Conservation (phyloP, 1,140 invertebrate species). For the Plodia interpunctella region DNA sequence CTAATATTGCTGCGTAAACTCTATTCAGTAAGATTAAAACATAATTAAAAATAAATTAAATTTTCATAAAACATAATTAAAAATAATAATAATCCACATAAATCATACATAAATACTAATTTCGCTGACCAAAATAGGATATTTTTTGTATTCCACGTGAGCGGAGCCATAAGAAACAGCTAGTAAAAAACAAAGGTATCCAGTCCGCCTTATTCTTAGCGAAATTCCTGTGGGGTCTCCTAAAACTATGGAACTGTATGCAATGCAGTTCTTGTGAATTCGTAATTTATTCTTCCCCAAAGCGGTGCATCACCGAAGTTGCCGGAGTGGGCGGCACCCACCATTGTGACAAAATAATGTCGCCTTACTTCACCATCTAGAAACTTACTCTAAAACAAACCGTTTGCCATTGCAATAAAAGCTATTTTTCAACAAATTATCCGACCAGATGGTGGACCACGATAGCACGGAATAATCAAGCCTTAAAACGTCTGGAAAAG, state of each 20-base stretch:
- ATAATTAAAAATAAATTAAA: no score
- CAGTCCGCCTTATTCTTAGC: no score
- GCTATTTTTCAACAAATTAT: slow-evolving; percentile 30
- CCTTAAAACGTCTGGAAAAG: slow-evolving; percentile 74
- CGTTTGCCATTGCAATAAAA: slow-evolving; percentile 38
- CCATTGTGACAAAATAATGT: slow-evolving; percentile 76
- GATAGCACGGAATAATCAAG: slow-evolving; percentile 76
- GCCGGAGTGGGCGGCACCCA: slow-evolving; percentile 63
- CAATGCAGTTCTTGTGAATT: slow-evolving; percentile 41
- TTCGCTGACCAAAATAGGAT: no score
- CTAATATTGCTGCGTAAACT: no score
- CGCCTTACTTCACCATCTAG: slow-evolving; percentile 58
- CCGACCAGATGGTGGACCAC: slow-evolving; percentile 57
- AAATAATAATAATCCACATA: no score
- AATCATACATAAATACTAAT: no score
- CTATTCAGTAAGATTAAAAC: no score
- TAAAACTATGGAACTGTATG: slow-evolving; percentile 47
- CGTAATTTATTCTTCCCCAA: slow-evolving; percentile 73
- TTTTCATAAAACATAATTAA: no score
- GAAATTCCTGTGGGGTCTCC: neutral
- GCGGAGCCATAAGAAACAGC: no score
- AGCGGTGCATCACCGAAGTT: slow-evolving; percentile 70
- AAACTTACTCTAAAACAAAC: slow-evolving; percentile 35
- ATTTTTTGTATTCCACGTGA: no score
- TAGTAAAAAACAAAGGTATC: no score